Evolutionary conservation across 2,113 vertebrate genomes (phyloP).

Genomic region (Gymnogyps californianus): DNA sequence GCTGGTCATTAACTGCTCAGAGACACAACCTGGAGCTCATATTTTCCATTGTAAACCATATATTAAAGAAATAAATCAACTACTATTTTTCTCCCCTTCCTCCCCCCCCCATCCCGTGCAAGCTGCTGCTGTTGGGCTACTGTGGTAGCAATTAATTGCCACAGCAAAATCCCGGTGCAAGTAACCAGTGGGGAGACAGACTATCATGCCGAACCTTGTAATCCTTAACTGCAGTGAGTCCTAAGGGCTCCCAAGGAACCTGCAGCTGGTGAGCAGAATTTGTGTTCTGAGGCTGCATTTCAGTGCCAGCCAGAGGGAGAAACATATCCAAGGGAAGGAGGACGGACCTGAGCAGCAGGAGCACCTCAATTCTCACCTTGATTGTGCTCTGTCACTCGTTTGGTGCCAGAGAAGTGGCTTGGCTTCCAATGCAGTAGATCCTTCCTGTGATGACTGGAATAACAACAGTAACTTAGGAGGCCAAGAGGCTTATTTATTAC

Average conservation of each 20-base stretch:
- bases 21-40: constrained; percentile 32
- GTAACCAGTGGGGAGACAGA: neutral
- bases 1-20: constrained; percentile 39
- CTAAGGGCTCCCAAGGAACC: neutral
- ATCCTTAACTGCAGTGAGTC: neutral
- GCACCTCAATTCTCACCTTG: fast-evolving
- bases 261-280: neutral
- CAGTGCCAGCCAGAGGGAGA: neutral
- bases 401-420: neutral
- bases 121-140: neutral
- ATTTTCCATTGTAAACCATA: constrained; percentile 41
- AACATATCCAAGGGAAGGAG: neutral
- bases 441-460: neutral
- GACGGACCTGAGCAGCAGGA: fast-evolving
- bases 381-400: neutral
- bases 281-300: neutral
- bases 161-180: neutral
- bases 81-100: neutral
- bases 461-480: neutral
- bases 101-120: fast-evolving
- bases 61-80: constrained; percentile 55
- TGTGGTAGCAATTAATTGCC: neutral
- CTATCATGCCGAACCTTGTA: fast-evolving
- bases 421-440: neutral
- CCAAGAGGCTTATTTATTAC: neutral